Conservation (phyloP, 2,113 vertebrate genomes). For the Nesoenas mayeri region DNA sequence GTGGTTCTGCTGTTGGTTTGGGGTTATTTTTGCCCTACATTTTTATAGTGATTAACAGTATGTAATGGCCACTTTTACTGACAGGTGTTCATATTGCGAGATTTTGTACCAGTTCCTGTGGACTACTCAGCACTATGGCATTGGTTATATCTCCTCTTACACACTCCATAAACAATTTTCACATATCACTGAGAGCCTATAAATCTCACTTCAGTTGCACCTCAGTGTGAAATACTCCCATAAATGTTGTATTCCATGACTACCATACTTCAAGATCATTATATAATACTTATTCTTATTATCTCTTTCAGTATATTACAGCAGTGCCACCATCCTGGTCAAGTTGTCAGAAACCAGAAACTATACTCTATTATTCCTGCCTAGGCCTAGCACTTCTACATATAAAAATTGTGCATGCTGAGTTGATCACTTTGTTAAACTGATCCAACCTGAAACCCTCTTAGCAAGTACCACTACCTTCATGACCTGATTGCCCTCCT, state of each 20-base stretch:
- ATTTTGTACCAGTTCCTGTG: not conserved
- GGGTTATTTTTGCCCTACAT: not conserved
- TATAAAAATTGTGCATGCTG: not conserved
- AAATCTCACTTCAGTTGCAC: not conserved
- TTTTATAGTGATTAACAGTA: not conserved
- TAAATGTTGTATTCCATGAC: not conserved
- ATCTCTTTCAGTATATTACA: not conserved
- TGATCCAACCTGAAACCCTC: not conserved
- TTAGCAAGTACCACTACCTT: not conserved
- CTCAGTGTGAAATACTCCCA: not conserved
- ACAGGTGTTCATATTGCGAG: not conserved
- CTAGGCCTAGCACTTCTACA: not conserved
- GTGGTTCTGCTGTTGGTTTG: not conserved
- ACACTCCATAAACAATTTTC: not conserved
- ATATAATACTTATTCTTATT: not conserved
- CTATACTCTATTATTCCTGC: not conserved
- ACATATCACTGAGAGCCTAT: not conserved
- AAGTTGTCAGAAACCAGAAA: not conserved
- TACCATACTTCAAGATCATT: not conserved
- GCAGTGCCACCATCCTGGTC: not conserved
- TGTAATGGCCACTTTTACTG: not conserved
- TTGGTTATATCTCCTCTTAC: not conserved
- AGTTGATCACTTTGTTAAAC: not conserved
- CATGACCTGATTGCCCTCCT: not conserved
- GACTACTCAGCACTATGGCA: not conserved